A percentile compares a stretch with the other conserved stretches of the same genome.
These are phyloP conservation scores for Noctua fimbriata DNA, from an alignment of 2,888 invertebrate genomes.

Conservation along the genomic window DNA sequence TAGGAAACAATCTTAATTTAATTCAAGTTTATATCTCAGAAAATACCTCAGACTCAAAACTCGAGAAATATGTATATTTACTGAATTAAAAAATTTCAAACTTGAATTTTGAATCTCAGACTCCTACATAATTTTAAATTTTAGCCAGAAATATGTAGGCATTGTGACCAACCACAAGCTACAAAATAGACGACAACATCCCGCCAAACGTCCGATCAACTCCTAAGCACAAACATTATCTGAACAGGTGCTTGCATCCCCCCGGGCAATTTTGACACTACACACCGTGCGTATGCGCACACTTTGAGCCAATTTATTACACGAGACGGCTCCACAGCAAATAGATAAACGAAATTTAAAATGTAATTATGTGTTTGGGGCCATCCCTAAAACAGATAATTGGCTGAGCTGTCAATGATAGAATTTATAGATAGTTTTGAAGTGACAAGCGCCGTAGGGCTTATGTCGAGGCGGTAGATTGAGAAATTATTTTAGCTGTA, in stretches of 20 bases:
- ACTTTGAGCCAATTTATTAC: conserved; percentile 51
- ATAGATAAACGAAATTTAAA: conserved; percentile 50
- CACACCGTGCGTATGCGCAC: conserved; percentile 35
- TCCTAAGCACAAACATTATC: conserved; percentile 24
- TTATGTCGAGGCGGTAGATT: conserved; percentile 1
- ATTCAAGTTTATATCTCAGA: no score
- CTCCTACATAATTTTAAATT: no score
- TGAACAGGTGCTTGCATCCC: conserved; percentile 48
- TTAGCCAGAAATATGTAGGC: not conserved
- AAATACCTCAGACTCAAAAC: no score
- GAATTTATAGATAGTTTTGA: conserved; percentile 23
- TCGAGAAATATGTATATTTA: no score
- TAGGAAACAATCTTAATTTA: no score
- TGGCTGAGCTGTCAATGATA: conserved; percentile 39
- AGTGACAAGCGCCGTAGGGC: conserved; percentile 28
- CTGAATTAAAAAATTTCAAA: no score
- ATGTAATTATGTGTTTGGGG: conserved; percentile 42
- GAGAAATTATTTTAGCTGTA: conserved; percentile 10
- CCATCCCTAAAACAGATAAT: conserved; percentile 42
- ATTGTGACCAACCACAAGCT: not conserved
- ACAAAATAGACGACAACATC: not conserved
- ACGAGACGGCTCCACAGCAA: conserved; percentile 33
- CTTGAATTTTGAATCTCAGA: no score
- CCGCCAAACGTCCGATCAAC: conserved; percentile 22
- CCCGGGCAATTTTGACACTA: conserved; percentile 45